Evolutionary conservation across 2,797 vertebrate species (phyloP).

Genomic region (Valencia hispanica): DNA sequence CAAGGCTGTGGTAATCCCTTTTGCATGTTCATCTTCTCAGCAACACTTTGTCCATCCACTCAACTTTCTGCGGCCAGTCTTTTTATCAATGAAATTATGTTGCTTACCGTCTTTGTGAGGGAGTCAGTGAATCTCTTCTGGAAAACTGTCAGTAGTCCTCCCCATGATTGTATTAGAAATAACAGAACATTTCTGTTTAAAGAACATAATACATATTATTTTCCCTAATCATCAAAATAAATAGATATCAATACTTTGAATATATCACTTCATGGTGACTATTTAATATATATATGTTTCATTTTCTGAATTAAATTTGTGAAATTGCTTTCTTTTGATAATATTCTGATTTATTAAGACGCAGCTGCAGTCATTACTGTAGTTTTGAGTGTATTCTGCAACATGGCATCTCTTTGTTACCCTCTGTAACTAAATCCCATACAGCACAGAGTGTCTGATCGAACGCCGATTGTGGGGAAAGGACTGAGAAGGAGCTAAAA

Average conservation of each 20-base stretch:
- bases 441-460: constrained; percentile 54
- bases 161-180: background rate
- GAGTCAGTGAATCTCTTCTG: background rate
- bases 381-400: constrained; percentile 58
- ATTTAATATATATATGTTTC: background rate
- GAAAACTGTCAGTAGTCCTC: background rate
- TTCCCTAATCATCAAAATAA: background rate
- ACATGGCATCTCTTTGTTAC: constrained; percentile 56
- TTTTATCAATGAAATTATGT: background rate
- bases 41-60: background rate
- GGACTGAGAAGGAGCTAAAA: constrained; percentile 13
- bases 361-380: background rate
- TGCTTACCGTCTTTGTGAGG: background rate
- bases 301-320: background rate
- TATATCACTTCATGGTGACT: background rate
- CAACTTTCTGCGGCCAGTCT: background rate
- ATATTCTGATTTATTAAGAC: background rate
- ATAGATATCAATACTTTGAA: background rate
- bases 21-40: background rate
- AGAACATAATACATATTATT: background rate
- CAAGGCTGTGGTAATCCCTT: background rate
- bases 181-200: background rate
- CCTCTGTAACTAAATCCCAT: constrained; percentile 70
- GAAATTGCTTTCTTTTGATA: background rate
- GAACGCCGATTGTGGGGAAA: constrained; percentile 16